These are phyloP conservation scores for Hylomyscus alleni DNA, from an alignment of 2,797 vertebrate species.

Conservation along the genomic window DNA sequence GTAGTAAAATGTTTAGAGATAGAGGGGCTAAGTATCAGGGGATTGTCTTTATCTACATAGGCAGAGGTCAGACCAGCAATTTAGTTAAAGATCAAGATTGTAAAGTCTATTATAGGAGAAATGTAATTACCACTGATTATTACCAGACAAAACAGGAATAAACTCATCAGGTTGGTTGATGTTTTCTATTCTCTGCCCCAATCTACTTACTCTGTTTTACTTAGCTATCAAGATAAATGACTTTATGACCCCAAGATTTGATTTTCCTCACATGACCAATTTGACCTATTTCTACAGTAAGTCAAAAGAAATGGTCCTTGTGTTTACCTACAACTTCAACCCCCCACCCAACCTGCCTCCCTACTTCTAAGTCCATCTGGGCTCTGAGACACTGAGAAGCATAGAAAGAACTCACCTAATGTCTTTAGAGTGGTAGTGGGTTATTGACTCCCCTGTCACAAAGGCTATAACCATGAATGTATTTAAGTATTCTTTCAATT, in stretches of 20 bases:
- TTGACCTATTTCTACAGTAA: not conserved
- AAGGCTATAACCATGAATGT: not conserved
- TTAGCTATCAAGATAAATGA: not conserved
- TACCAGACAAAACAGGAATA: not conserved
- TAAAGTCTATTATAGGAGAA: not conserved
- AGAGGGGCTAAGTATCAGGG: not conserved
- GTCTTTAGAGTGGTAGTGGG: not conserved
- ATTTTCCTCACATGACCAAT: not conserved
- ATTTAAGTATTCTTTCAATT: too few species aligned
- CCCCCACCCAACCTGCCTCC: too few species aligned
- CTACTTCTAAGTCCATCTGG: not conserved
- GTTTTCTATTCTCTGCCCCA: not conserved
- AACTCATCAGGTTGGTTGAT: not conserved
- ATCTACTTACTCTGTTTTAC: constrained; percentile 37
- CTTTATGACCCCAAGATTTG: not conserved
- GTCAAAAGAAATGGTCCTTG: not conserved
- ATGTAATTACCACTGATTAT: not conserved
- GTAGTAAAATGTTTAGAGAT: not conserved
- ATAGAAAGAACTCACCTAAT: not conserved
- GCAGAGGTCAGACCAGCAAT: not conserved
- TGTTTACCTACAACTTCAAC: not conserved
- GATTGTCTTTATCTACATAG: not conserved
- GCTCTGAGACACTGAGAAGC: not conserved
- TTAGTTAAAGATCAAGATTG: not conserved
- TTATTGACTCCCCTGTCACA: not conserved